Evolutionary conservation across 2,888 invertebrate genomes (phyloP), one percentile per base, ranked within the genome.

Genomic region (Trisateles emortualis): DNA sequence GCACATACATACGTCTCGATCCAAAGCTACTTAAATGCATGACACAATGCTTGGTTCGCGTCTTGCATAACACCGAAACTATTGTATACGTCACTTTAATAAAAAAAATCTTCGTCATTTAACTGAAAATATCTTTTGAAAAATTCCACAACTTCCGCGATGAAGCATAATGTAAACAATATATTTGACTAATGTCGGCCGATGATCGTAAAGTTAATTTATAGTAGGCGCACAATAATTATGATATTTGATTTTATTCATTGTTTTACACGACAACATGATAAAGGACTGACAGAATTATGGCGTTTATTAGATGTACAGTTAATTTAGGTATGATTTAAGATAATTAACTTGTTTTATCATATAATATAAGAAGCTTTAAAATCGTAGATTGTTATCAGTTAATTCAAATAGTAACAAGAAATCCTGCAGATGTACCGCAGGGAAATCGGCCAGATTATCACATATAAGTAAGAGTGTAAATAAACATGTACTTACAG

Each of bases 71-170:
- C 71, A 53, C 57, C 35, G 44, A 47, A 60, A 55, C 69, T 63
- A 63, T 61, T 63, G 43, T 48, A 52, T 68, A 65, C 78, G 79
- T 79, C 79, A 79, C 72, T 40, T 44, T 46, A 60, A 41, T 57
- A 53, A 42, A 24, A 43, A 65, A 74, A 68, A 69, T 57, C 62
- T 59, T 72, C 68, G 63, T 72, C 72, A 66, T 59, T 51, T 56
- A 48, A 57, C 48, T 54, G 35, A 83, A 83, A 84, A 86, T 81
- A 85, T 75, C 59, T 68, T 60, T 60, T 51, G 46, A 61, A 74
- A 82, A 79, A 79, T 81, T 82, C 79, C 82, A 71, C 70, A 62
- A 75, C 74, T 81, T 80, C 82, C 83, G 76, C 57, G 67, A 60
- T 67, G 22, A 52, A 58, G 64, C 53, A 68, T 33, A 70, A 64